Evolutionary conservation across 2,797 vertebrate genomes (phyloP), one percentile per base, ranked within the genome.

Genomic region (Phoeniculus purpureus): DNA sequence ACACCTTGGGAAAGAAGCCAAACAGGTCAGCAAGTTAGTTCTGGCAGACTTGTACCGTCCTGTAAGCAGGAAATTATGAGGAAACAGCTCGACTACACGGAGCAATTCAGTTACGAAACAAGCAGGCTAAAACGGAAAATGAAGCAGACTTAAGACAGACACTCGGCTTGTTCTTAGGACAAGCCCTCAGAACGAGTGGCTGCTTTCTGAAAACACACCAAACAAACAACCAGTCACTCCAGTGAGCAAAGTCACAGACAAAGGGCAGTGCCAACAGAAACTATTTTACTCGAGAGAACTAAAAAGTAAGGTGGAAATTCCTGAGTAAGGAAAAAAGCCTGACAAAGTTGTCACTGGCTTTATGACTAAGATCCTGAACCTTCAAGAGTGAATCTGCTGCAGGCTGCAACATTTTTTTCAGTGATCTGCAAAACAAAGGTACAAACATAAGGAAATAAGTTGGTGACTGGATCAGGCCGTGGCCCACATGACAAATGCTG

Each of bases 1-100:
- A 98, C 67, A 99, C 98, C 99, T 99, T 96, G 58, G 93, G 78
- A 62, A 52, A 72, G 47, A 92, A 91, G 75, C 17, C 80, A 92
- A 80, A 56, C 5, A 43, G 56, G 62, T 93, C 76, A 65, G 54
- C 34, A 43, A 59, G 32, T 93, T 50, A 83, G 47, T 72, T 73
- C 82, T 82, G 87, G 43, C 74, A 90, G 68, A 75, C 21, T 85
- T 62, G 66, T 56, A 62, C 21, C 59, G 7, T 4, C 3, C 51
- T 54, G 6, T 23, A 45, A 40, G 66, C 31, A 62, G 45, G 59
- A 52, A 91, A 59, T 14, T 16, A 64, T 5, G 11, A 70, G 31
- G 66, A 34, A 91, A 81, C 40, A 79, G 51, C 16, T 52, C 58
- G 77, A 27, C 45, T 59, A 12, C 3, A 2, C 50, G 19, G 78